These are phyloP conservation scores for Propithecus coquereli DNA, from an alignment of 2,113 vertebrate species.

Conservation along the genomic window DNA sequence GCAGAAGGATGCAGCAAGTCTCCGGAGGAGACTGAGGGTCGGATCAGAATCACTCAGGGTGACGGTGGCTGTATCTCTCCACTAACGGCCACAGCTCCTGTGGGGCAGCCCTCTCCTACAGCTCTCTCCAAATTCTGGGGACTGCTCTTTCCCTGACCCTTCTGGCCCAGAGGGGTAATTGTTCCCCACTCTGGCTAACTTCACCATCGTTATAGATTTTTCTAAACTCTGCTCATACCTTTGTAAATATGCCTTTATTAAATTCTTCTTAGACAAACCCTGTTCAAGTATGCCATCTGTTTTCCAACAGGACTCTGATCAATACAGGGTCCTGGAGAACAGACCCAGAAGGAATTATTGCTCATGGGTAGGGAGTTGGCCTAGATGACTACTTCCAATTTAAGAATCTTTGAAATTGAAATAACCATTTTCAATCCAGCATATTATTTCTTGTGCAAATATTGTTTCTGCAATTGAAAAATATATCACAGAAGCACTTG, in stretches of 20 bases:
- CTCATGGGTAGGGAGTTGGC: not conserved
- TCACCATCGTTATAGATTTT: not conserved
- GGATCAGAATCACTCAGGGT: not conserved
- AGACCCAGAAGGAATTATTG: not conserved
- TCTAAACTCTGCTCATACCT: not conserved
- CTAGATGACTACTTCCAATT: not conserved
- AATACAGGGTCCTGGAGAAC: not conserved
- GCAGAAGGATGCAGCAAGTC: not conserved
- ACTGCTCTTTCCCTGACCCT: not conserved
- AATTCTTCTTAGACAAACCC: not conserved
- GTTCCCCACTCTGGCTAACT: not conserved
- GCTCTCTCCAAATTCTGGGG: not conserved
- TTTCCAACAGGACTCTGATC: not conserved
- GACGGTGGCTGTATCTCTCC: not conserved
- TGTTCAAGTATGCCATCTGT: not conserved
- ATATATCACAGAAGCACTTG: not conserved
- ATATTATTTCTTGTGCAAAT: not conserved
- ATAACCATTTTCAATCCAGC: not conserved
- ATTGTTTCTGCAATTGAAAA: conserved; percentile 29
- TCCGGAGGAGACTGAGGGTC: not conserved
- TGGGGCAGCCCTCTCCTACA: not conserved
- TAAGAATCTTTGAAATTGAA: not conserved
- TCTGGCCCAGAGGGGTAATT: not conserved
- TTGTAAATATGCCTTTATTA: not conserved
- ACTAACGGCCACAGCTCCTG: not conserved